Evolutionary conservation across 1,140 invertebrate genomes (phyloP).

Genomic region (Caligus rogercresseyi): DNA sequence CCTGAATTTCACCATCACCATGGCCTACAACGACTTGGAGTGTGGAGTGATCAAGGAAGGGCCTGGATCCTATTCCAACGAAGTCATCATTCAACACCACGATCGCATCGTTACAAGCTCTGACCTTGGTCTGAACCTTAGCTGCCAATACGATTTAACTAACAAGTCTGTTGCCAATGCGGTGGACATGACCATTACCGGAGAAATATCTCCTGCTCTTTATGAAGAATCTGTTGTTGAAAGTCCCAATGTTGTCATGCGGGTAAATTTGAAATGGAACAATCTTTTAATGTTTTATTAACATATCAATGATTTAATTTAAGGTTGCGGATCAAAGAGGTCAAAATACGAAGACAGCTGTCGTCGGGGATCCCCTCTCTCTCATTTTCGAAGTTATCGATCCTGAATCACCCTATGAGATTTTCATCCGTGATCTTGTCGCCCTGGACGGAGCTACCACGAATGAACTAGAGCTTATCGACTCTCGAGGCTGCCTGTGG

Average conservation of each 20-base stretch:
- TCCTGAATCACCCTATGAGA: conserved; percentile 70
- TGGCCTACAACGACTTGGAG: conserved; percentile 77
- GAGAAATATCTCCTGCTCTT: conserved; percentile 45
- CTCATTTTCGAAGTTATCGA: conserved; percentile 79
- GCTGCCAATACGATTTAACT: conserved; percentile 78
- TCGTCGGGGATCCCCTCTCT: conserved; percentile 69
- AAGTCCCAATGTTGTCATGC: conserved; percentile 82
- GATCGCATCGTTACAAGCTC: conserved; percentile 85
- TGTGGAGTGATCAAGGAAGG: conserved; percentile 40
- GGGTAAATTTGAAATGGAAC: conserved; percentile 52
- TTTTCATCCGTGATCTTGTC: conserved; percentile 77
- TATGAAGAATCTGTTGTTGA: conserved; percentile 47
- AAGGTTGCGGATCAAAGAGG: conserved; percentile 12
- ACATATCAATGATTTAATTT: too few species aligned
- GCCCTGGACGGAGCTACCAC: conserved; percentile 83
- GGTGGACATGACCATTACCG: conserved; percentile 66
- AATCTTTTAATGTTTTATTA: too few species aligned
- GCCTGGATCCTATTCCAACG: conserved; percentile 23
- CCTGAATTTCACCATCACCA: conserved; percentile 64
- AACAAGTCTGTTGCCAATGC: conserved; percentile 75
- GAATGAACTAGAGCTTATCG: conserved; percentile 75
- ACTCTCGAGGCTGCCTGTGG: conserved; percentile 75
- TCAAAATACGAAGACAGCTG: conserved; percentile 16
- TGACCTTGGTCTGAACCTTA: conserved; percentile 72
- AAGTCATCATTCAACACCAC: conserved; percentile 47